These are phyloP conservation scores for Melangyna quadrimaculata DNA, from an alignment of 2,888 invertebrate genomes.

Conservation along the genomic window DNA sequence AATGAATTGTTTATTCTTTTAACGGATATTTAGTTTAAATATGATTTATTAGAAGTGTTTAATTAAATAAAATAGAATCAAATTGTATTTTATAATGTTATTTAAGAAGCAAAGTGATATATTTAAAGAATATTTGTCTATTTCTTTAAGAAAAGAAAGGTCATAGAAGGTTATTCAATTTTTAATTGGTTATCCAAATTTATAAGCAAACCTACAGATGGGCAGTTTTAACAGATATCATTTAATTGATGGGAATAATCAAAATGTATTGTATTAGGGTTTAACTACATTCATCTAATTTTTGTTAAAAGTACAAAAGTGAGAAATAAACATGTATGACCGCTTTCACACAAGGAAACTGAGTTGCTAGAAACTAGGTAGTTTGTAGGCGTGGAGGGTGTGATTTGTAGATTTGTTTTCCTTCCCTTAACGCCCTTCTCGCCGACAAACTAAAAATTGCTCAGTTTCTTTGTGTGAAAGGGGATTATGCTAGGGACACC, in stretches of 20 bases:
- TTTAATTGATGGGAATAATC: not conserved
- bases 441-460: too few relatives aligned
- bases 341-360: too few relatives aligned
- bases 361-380: too few relatives aligned
- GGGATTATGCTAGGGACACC: too few relatives aligned
- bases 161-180: not conserved
- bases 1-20: not conserved
- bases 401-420: too few relatives aligned
- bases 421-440: too few relatives aligned
- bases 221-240: not conserved
- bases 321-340: too few relatives aligned
- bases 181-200: not conserved
- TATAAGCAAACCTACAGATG: not conserved
- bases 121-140: not conserved
- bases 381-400: too few relatives aligned
- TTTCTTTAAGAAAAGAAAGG: not conserved
- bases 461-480: too few relatives aligned
- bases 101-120: not conserved
- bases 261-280: not conserved
- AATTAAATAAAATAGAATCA: not conserved
- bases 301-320: too few relatives aligned
- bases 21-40: conserved; percentile 36
- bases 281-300: too few relatives aligned
- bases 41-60: not conserved
- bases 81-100: not conserved